These are phyloP conservation scores for Papilio machaon DNA, from an alignment of 1,140 invertebrate genomes.

Conservation along the genomic window DNA sequence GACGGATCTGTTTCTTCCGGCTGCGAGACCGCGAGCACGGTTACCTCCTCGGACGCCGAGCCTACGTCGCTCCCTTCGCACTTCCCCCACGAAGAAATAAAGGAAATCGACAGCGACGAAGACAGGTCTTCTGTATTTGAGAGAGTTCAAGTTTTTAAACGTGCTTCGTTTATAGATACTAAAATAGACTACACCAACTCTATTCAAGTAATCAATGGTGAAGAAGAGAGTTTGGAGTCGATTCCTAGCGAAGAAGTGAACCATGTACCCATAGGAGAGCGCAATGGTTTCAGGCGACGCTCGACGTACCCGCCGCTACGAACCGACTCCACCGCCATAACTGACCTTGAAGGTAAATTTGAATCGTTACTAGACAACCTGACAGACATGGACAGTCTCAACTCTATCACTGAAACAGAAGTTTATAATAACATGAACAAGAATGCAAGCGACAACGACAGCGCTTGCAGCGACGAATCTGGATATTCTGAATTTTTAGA, in stretches of 20 bases:
- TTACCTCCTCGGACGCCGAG: constrained; percentile 82
- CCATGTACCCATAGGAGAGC: constrained; percentile 78
- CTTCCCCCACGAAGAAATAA: constrained; percentile 67
- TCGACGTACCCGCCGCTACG: constrained; percentile 76
- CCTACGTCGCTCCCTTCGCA: constrained; percentile 77
- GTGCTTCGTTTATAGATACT: constrained; percentile 54
- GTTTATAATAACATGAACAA: constrained; percentile 64
- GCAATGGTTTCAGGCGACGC: constrained; percentile 67
- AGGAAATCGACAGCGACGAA: constrained; percentile 58
- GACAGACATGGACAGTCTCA: constrained; percentile 69
- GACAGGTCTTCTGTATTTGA: constrained; percentile 59
- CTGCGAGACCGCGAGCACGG: constrained; percentile 90
- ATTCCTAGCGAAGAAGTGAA: constrained; percentile 69
- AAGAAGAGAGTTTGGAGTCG: constrained; percentile 39
- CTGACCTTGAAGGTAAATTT: constrained; percentile 65
- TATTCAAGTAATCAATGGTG: constrained; percentile 47
- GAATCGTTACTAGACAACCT: constrained; percentile 73
- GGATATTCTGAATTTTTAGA: constrained; percentile 82
- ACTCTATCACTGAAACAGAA: constrained; percentile 68
- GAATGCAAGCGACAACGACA: constrained; percentile 79
- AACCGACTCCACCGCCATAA: constrained; percentile 54
- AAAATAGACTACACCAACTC: constrained; percentile 55
- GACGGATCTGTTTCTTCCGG: constrained; percentile 89
- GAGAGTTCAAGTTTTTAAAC: constrained; percentile 61
- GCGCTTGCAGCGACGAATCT: constrained; percentile 83